phyloP scores from a whole-genome alignment of 2,113 vertebrate species.

The Scomber scombrus region DNA sequence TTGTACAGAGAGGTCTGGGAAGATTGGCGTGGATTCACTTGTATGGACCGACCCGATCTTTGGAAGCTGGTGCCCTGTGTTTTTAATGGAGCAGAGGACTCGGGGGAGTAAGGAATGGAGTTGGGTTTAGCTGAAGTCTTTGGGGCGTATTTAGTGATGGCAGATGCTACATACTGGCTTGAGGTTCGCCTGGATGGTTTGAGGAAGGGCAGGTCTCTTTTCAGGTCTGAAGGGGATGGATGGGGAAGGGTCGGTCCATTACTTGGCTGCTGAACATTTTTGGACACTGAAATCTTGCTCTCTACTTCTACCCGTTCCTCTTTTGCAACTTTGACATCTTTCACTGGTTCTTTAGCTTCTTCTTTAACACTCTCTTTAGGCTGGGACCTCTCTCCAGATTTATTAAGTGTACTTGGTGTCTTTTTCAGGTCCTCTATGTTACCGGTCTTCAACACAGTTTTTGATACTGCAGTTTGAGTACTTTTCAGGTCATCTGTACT shows the following conservation, averaged over 20 bases:
- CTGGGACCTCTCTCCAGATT: constrained; percentile 26
- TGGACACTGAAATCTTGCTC: constrained; percentile 60
- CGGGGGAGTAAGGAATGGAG: constrained; percentile 29
- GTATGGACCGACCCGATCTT: constrained; percentile 55
- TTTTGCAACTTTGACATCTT: constrained; percentile 45
- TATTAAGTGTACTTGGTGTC: constrained; percentile 13
- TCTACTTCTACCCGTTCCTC: constrained; percentile 45
- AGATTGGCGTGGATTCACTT: constrained; percentile 58
- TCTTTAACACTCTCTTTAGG: constrained; percentile 37
- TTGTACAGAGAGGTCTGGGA: constrained; percentile 35
- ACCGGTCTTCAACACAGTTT: constrained; percentile 45
- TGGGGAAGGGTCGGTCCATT: constrained; percentile 47
- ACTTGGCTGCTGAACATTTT: constrained; percentile 59
- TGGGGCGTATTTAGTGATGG: constrained; percentile 86
- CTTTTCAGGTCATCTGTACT: constrained; percentile 46
- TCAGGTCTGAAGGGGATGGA: constrained; percentile 54
- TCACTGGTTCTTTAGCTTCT: constrained; percentile 25
- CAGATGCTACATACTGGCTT: constrained; percentile 94
- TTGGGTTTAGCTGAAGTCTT: constrained; percentile 55
- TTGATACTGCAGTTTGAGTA: constrained; percentile 38
- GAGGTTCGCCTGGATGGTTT: constrained; percentile 91
- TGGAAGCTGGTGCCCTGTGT: constrained; percentile 47
- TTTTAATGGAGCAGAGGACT: constrained; percentile 44
- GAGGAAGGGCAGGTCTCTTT: constrained; percentile 84
- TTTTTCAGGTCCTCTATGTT: constrained; percentile 48